phyloP scores from a whole-genome alignment of 2,888 invertebrate species.

The Trimorus sp. region DNA sequence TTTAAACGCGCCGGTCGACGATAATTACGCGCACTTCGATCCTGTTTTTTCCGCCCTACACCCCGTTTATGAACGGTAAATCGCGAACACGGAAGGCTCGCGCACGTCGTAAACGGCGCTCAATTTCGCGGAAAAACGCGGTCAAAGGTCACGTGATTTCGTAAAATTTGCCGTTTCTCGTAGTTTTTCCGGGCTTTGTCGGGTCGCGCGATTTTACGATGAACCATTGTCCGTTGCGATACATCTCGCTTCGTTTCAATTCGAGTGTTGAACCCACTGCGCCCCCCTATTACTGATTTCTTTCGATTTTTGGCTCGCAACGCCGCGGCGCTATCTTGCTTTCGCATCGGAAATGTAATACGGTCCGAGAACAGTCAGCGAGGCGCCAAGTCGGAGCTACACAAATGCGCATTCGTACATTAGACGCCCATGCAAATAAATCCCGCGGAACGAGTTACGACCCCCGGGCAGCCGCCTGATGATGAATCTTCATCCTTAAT shows the following conservation, averaged over 20 bases:
- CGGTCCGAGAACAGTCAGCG: constrained; percentile 64
- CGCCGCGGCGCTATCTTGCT: constrained; percentile 47
- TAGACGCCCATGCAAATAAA: constrained; percentile 61
- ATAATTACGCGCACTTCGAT: no score
- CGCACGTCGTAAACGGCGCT: no score
- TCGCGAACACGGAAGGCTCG: no score
- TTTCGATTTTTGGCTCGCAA: constrained; percentile 61
- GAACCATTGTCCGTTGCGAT: no score
- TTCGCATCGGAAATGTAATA: constrained; percentile 64
- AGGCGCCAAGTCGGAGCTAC: constrained; percentile 64
- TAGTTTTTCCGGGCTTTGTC: not conserved
- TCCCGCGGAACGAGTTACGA: constrained; percentile 53
- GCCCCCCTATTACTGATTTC: not conserved
- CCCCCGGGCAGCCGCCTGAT: constrained; percentile 27
- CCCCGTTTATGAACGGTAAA: no score
- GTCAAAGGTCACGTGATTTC: no score
- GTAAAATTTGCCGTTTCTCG: not conserved
- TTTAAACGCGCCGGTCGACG: no score
- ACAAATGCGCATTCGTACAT: constrained; percentile 57
- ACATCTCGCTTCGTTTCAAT: no score
- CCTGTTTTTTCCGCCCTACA: no score
- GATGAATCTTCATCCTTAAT: constrained; percentile 57
- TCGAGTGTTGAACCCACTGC: no score
- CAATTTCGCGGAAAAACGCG: no score
- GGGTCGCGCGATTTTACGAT: no score